Evolutionary conservation across 1,140 invertebrate genomes (phyloP), one percentile per base, ranked within the genome.

Genomic region (Ceratina calcarata): DNA sequence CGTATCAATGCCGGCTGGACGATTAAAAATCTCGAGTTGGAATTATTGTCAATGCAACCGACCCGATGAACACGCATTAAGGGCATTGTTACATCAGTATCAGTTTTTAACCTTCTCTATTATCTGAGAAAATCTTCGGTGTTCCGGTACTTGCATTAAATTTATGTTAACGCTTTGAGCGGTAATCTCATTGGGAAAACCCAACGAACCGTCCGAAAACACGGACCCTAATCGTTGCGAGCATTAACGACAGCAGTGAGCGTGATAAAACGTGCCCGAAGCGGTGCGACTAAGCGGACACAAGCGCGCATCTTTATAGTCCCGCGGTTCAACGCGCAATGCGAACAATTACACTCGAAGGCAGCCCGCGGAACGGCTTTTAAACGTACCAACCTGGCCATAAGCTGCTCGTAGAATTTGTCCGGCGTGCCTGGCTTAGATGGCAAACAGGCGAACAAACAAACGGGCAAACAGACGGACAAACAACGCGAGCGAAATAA

Each of bases 331-430:
- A 3, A 27, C 51, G 32, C 37, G 53, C 68, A 76, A 68, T 68
- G n/a, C 57, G 74, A 77, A 69, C 74, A 77, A 77, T 69, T 69
- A 68, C 37, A n/a, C 22, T 49, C 16, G 22, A 24, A 76, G 32
- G 32, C 55, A 51, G 64, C 2, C 71, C 72, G 49, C 32, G 49
- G 37, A 65, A 74, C 61, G 13, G 20, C 72, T 74, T 74, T 74
- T 57, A 66, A 74, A 37, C 61, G 49, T 74, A 16, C 60, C 71
- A 32, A 16, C 32, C 32, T 18, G 24, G 24, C 24, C 24, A 18
- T 55, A 69, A 77, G 37, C 66, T 24, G 22, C 45, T 74, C 37
- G 45, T 15, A 57, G 64, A 65, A 76, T 76, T 69, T 69, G 55
- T 61, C 66, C 16, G 45, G 55, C 57, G 16, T n/a, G 55, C 13